These are phyloP conservation scores for Thamnaconus septentrionalis DNA, from an alignment of 2,113 vertebrate species.

Conservation along the genomic window DNA sequence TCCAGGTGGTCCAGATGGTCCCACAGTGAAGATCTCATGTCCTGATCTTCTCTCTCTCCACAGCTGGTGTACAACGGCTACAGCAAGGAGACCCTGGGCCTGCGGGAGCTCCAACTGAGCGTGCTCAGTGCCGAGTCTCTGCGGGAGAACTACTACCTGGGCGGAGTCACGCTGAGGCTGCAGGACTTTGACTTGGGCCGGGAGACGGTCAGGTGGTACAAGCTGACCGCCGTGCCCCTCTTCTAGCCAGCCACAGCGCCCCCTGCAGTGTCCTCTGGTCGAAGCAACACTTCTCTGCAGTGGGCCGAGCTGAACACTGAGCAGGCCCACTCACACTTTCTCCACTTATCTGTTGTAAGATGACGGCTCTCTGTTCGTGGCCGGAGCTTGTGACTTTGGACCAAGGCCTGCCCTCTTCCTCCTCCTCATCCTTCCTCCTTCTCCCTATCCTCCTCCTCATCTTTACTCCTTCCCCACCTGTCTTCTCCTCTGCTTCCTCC, in stretches of 20 bases:
- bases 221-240: conserved; percentile 85
- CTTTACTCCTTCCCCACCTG: too few species aligned
- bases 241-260: conserved; percentile 68
- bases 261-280: background rate
- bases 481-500: too few species aligned
- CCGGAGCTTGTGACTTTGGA: too few species aligned
- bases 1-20: background rate
- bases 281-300: background rate
- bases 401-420: too few species aligned
- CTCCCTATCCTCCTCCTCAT: too few species aligned
- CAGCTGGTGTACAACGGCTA: conserved; percentile 95
- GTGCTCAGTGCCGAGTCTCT: conserved; percentile 95
- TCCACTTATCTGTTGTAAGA: too few species aligned
- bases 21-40: background rate
- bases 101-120: conserved; percentile 91
- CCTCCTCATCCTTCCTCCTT: too few species aligned
- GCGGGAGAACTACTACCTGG: conserved; percentile 95
- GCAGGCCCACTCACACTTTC: too few species aligned
- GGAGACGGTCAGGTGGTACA: conserved; percentile 97
- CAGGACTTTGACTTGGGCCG: conserved; percentile 96
- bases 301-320: too few species aligned
- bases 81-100: conserved; percentile 89
- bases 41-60: conserved; percentile 32
- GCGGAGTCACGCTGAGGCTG: conserved; percentile 89
- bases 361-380: too few species aligned